phyloP scores from a whole-genome alignment of 2,888 invertebrate species.

The Zygaena filipendulae region DNA sequence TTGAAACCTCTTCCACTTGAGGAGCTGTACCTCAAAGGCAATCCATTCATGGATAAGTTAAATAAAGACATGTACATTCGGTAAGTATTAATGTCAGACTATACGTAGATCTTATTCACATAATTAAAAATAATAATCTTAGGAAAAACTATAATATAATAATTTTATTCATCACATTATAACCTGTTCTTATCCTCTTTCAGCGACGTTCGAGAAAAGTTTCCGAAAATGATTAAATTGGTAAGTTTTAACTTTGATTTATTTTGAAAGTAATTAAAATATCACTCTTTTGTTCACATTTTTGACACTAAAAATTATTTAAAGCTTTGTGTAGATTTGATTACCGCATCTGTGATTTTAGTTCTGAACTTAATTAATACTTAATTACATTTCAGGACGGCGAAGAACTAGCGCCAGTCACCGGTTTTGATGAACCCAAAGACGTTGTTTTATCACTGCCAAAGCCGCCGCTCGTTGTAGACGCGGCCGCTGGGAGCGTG shows the following conservation, averaged over 20 bases:
- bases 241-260: too few relatives aligned
- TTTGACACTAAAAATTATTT: too few relatives aligned
- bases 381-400: constrained; percentile 91
- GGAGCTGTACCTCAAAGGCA: constrained; percentile 83
- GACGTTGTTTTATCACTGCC: constrained; percentile 73
- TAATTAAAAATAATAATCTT: too few relatives aligned
- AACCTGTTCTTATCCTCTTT: constrained; percentile 70
- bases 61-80: constrained; percentile 83
- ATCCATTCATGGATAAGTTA: constrained; percentile 83
- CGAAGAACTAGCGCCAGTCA: constrained; percentile 83
- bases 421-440: constrained; percentile 86
- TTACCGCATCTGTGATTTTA: too few relatives aligned
- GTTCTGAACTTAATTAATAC: constrained; percentile 4
- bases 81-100: too few relatives aligned
- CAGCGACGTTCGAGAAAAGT: constrained; percentile 91
- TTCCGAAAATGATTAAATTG: constrained; percentile 87
- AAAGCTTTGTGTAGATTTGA: too few relatives aligned
- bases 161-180: too few relatives aligned
- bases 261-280: too few relatives aligned
- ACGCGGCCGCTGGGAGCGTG: constrained; percentile 73
- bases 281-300: too few relatives aligned
- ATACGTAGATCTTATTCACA: too few relatives aligned
- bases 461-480: constrained; percentile 78
- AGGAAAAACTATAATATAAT: too few relatives aligned
- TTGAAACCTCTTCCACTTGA: constrained; percentile 77